A percentile compares a stretch with the other conserved stretches of the same genome.
These are phyloP conservation scores for Xiphorhynchus erythropygius DNA, from an alignment of 2,797 vertebrate species.

Conservation along the genomic window DNA sequence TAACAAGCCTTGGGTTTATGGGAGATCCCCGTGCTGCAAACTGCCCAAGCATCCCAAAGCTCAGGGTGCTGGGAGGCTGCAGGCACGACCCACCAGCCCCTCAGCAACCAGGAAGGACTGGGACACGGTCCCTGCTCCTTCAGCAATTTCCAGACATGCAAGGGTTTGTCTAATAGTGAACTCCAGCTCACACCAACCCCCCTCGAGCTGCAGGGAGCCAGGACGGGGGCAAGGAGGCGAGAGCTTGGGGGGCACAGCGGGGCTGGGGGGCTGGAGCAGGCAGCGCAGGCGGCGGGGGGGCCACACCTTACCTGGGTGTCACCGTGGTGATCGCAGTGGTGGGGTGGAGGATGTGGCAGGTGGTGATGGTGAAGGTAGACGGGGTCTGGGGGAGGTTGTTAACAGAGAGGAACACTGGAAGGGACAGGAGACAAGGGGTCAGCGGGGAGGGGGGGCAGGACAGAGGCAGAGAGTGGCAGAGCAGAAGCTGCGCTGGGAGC, in stretches of 20 bases:
- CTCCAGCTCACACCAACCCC: background rate
- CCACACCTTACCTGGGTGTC: slow-evolving; percentile 82
- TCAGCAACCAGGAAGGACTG: background rate
- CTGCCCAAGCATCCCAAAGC: background rate
- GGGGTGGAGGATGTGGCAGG: slow-evolving; percentile 83
- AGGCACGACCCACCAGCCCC: background rate
- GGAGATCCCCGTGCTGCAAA: background rate
- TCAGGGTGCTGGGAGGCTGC: rapidly evolving
- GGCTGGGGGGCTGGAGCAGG: background rate
- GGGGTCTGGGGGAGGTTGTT: slow-evolving; percentile 83
- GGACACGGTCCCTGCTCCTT: rapidly evolving
- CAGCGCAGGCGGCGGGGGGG: background rate
- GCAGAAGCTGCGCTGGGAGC: background rate
- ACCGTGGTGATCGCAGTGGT: slow-evolving; percentile 77
- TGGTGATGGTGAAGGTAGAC: slow-evolving; percentile 86
- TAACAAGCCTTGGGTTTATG: rapidly evolving
- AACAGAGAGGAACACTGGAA: slow-evolving; percentile 75
- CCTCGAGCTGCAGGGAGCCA: slow-evolving; percentile 3
- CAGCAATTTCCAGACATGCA: background rate
- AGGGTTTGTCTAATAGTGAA: background rate
- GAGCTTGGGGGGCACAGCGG: background rate
- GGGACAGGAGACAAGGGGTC: slow-evolving; percentile 74
- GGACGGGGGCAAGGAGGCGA: background rate
- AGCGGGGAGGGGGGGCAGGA: background rate
- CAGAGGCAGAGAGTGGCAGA: background rate